Evolutionary conservation across 2,113 vertebrate species (phyloP).

Genomic region (Gambusia holbrooki): DNA sequence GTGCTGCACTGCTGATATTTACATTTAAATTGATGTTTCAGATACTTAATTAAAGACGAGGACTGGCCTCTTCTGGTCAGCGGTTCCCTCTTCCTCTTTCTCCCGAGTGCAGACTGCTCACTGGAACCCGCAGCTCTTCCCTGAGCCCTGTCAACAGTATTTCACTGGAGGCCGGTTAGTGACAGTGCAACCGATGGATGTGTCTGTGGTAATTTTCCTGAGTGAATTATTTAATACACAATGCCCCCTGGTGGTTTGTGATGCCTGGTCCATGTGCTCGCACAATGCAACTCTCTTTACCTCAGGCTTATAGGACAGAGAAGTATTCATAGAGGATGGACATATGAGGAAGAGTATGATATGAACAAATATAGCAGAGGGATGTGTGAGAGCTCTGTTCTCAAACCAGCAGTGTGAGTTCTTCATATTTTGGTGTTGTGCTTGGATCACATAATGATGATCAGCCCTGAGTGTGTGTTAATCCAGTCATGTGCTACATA

Average conservation of each 20-base stretch:
- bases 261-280: slow-evolving; percentile 40
- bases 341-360: no score
- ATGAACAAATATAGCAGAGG: no score
- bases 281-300: slow-evolving; percentile 18
- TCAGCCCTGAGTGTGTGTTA: no score
- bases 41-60: slow-evolving; percentile 89
- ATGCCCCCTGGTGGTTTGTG: slow-evolving; percentile 84
- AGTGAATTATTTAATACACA: slow-evolving; percentile 83
- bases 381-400: no score
- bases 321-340: not conserved
- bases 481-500: no score
- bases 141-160: slow-evolving; percentile 77
- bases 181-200: slow-evolving; percentile 75
- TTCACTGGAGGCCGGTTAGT: slow-evolving; percentile 78
- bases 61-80: slow-evolving; percentile 84
- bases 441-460: no score
- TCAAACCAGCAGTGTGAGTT: no score
- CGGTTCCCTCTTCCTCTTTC: slow-evolving; percentile 79
- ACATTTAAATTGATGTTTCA: slow-evolving; percentile 90
- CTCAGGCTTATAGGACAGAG: not conserved
- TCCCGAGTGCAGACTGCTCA: slow-evolving; percentile 81
- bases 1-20: slow-evolving; percentile 84
- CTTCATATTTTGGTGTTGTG: no score
- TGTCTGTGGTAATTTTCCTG: slow-evolving; percentile 73
- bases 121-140: slow-evolving; percentile 80